These are phyloP conservation scores for Meloidogyne floridensis DNA, from an alignment of 1,140 invertebrate genomes.

Conservation along the genomic window DNA sequence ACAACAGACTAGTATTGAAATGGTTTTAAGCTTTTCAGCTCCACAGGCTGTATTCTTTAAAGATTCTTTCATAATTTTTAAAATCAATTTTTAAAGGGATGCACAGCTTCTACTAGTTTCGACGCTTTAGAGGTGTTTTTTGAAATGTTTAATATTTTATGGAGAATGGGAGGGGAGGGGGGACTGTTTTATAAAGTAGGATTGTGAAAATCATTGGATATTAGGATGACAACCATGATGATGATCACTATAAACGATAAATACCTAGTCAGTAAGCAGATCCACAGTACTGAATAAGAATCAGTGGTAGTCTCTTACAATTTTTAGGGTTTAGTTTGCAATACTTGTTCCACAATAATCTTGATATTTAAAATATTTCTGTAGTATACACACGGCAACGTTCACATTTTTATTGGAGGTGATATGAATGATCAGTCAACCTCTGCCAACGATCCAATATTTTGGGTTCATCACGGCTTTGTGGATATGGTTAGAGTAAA, in stretches of 20 bases:
- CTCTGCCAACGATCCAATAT: conserved; percentile 52
- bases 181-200: too few relatives aligned
- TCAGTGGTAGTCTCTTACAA: too few relatives aligned
- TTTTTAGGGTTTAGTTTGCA: too few relatives aligned
- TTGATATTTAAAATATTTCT: conserved; percentile 23
- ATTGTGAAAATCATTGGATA: too few relatives aligned
- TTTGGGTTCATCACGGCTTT: conserved; percentile 65
- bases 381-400: conserved; percentile 61
- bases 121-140: conserved; percentile 9
- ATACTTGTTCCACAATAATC: conserved; percentile 25
- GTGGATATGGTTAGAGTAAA: conserved; percentile 61
- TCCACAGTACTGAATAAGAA: too few relatives aligned
- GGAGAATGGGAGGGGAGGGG: too few relatives aligned
- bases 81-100: conserved; percentile 18
- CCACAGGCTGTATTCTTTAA: conserved; percentile 30
- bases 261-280: too few relatives aligned
- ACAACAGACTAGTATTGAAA: conserved; percentile 47
- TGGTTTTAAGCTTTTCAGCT: conserved; percentile 49
- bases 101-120: conserved; percentile 22
- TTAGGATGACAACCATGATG: too few relatives aligned
- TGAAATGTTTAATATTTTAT: too few relatives aligned
- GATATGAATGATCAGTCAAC: conserved; percentile 47
- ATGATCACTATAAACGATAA: too few relatives aligned
- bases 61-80: conserved; percentile 7
- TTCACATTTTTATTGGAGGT: conserved; percentile 61